These are phyloP conservation scores for Peromyscus maniculatus DNA, from an alignment of 2,113 vertebrate species.

Conservation along the genomic window DNA sequence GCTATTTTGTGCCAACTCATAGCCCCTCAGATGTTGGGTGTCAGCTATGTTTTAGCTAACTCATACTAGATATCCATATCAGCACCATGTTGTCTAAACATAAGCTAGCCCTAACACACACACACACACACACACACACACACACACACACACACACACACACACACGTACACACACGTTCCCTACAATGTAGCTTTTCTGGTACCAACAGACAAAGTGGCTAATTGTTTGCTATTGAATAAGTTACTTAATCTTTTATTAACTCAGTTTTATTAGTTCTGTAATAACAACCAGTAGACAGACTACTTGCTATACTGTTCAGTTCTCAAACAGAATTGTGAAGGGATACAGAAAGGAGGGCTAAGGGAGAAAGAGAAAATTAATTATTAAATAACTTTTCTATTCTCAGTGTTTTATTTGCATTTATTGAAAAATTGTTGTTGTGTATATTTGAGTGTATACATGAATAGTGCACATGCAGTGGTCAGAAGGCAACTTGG, in stretches of 20 bases:
- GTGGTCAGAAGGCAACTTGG: not conserved
- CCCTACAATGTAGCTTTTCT: not conserved
- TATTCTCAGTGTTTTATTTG: not conserved
- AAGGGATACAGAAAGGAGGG: constrained; percentile 27
- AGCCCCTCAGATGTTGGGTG: not conserved
- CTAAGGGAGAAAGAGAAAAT: constrained; percentile 4
- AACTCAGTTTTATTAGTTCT: constrained; percentile 50
- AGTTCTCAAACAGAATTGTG: constrained; percentile 22
- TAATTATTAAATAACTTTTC: not conserved
- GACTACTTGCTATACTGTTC: constrained; percentile 24
- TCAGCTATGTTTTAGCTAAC: not conserved
- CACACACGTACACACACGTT: too few species aligned
- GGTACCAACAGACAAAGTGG: not conserved
- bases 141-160: too few species aligned
- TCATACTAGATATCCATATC: not conserved
- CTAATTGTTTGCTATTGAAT: constrained; percentile 28
- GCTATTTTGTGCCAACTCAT: not conserved
- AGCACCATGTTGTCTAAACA: not conserved
- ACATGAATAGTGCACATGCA: not conserved
- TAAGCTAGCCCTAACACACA: not conserved
- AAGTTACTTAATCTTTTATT: constrained; percentile 54
- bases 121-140: too few species aligned
- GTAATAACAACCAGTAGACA: constrained; percentile 36
- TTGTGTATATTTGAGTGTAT: not conserved
- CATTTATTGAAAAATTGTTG: not conserved